Percentiles rank a stretch among this genome's conserved stretches.
phyloP scores from a whole-genome alignment of 1,140 invertebrate species.

The Meteorus sp. region DNA sequence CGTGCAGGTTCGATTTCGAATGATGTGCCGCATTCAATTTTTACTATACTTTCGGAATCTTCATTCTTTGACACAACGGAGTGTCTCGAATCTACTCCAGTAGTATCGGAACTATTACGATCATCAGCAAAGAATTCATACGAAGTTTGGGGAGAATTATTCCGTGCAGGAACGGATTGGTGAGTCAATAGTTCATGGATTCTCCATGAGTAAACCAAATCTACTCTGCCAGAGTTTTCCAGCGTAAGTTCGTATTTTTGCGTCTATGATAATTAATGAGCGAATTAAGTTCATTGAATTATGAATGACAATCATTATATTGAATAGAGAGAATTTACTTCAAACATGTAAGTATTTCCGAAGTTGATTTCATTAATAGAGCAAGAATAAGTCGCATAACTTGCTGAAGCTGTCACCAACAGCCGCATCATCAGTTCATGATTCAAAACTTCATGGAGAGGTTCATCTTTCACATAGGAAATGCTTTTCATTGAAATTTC shows the following conservation, averaged over 20 bases:
- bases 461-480: constrained; percentile 31
- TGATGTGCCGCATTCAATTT: neutral
- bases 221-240: constrained; percentile 36
- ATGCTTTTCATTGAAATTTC: constrained; percentile 29
- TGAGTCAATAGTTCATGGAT: constrained; percentile 27
- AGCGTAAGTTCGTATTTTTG: constrained; percentile 30
- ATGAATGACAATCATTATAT: neutral
- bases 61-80: neutral
- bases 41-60: neutral
- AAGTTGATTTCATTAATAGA: constrained; percentile 37
- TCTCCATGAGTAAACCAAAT: constrained; percentile 37
- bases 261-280: constrained; percentile 23
- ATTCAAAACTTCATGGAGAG: constrained; percentile 29
- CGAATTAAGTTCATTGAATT: neutral
- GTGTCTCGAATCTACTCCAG: neutral
- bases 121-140: neutral
- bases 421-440: constrained; percentile 31
- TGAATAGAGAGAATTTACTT: constrained; percentile 28
- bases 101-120: neutral
- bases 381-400: constrained; percentile 39
- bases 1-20: constrained; percentile 36
- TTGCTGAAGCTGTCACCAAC: constrained; percentile 33
- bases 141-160: neutral
- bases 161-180: neutral
- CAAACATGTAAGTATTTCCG: constrained; percentile 45